A percentile compares a stretch with the other conserved stretches of the same genome.
Conservation (phyloP, 2,113 vertebrate genomes). For the Barbus barbus region DNA sequence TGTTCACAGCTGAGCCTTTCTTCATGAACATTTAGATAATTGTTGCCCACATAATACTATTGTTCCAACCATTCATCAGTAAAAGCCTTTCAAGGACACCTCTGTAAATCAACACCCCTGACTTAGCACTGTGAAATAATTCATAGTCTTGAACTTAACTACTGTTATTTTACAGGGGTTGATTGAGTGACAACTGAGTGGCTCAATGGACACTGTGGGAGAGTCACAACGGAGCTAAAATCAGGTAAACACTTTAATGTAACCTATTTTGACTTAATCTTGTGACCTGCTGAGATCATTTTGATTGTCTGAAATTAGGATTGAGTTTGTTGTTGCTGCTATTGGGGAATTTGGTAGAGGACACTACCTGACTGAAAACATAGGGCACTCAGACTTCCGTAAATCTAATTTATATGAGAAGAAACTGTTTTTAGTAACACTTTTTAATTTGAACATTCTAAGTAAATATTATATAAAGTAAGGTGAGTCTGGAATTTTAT, state of each 20-base stretch:
- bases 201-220: neutral
- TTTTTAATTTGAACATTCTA: neutral
- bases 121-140: neutral
- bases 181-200: neutral
- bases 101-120: constrained; percentile 17
- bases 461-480: neutral
- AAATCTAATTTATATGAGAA: neutral
- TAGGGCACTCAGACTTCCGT: neutral
- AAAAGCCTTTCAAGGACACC: neutral
- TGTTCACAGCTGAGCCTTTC: neutral
- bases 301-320: neutral
- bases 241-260: neutral
- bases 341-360: neutral
- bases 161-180: neutral
- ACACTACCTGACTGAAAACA: neutral
- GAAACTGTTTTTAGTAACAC: neutral
- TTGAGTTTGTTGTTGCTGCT: neutral
- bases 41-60: neutral
- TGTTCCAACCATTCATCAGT: constrained; percentile 6
- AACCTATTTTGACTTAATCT: neutral
- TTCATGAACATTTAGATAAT: constrained; percentile 11
- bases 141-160: constrained; percentile 14
- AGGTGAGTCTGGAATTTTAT: neutral
- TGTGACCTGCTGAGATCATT: neutral
- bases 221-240: neutral